Percentiles rank a stretch among this genome's conserved stretches.
phyloP scores from a whole-genome alignment of 2,888 invertebrate genomes.

The Criorhina ranunculi region DNA sequence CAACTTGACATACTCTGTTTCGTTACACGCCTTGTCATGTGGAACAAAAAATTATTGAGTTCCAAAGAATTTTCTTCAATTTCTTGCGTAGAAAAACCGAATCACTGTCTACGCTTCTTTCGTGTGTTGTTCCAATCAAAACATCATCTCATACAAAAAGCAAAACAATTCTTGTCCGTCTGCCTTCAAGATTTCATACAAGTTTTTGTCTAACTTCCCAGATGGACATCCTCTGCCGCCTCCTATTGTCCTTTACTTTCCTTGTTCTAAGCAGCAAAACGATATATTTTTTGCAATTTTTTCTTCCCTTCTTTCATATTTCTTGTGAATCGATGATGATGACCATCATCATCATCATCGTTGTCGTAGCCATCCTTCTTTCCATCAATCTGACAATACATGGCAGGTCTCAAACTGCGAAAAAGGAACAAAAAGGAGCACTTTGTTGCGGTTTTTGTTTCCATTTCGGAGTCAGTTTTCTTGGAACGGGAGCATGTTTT shows the following conservation, averaged over 20 bases:
- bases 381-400: slow-evolving; percentile 68
- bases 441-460: slow-evolving; percentile 41
- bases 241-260: slow-evolving; percentile 30
- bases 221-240: slow-evolving; percentile 13
- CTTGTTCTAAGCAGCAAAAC: slow-evolving; percentile 30
- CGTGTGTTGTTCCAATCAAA: slow-evolving; percentile 27
- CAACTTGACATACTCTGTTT: no score
- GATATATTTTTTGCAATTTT: slow-evolving; percentile 10
- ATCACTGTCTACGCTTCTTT: slow-evolving; percentile 2
- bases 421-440: slow-evolving; percentile 18
- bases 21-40: no score
- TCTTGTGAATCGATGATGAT: slow-evolving; percentile 47
- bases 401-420: slow-evolving; percentile 40
- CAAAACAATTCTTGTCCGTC: slow-evolving; percentile 17
- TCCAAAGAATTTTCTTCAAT: background rate
- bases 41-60: no score
- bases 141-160: slow-evolving; percentile 23
- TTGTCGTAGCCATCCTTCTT: slow-evolving; percentile 6
- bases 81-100: background rate
- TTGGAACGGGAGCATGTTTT: slow-evolving; percentile 51
- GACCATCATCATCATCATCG: slow-evolving; percentile 67
- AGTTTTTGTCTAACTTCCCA: slow-evolving; percentile 3
- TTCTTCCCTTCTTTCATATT: slow-evolving; percentile 29
- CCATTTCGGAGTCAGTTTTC: slow-evolving; percentile 50
- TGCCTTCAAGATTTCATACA: background rate